These are phyloP conservation scores for Orchestes rusci DNA, from an alignment of 2,888 invertebrate species.

Conservation along the genomic window DNA sequence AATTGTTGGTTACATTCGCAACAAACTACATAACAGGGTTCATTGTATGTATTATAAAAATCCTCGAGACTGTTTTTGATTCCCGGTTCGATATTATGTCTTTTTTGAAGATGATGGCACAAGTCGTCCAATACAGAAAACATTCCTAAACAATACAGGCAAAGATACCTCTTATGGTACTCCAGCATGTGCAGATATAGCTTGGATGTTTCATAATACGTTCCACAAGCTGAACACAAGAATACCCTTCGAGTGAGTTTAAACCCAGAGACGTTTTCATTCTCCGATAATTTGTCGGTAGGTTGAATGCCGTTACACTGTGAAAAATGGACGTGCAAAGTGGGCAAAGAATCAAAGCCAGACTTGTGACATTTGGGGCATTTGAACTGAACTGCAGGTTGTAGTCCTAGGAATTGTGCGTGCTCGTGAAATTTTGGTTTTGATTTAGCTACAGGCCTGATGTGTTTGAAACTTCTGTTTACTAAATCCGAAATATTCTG, in stretches of 20 bases:
- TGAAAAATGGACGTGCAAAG: conserved; percentile 62
- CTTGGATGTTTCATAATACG: conserved; percentile 82
- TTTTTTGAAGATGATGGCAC: conserved; percentile 67
- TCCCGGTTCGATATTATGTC: conserved; percentile 69
- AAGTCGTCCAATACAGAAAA: conserved; percentile 74
- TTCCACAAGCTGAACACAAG: conserved; percentile 73
- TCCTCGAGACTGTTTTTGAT: conserved; percentile 61
- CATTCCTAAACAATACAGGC: conserved; percentile 76
- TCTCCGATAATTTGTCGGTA: conserved; percentile 26
- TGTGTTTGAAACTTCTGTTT: conserved; percentile 12
- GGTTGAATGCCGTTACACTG: conserved; percentile 46
- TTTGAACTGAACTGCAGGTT: conserved; percentile 64
- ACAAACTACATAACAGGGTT: conserved; percentile 70
- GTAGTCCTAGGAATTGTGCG: conserved; percentile 65
- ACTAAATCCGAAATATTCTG: conserved; percentile 9
- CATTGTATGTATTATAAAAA: conserved; percentile 57
- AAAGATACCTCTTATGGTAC: conserved; percentile 73
- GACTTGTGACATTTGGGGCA: conserved; percentile 67
- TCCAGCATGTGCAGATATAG: conserved; percentile 79
- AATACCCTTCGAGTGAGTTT: conserved; percentile 71
- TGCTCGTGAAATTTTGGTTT: conserved; percentile 49
- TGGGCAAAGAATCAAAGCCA: conserved; percentile 58
- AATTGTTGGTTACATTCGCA: conserved; percentile 75
- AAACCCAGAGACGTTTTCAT: conserved; percentile 47
- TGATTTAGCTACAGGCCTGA: conserved; percentile 29